Base-by-base conservation (phyloP, 2,113 vertebrate genomes). In the Capricornis sumatraensis region DNA sequence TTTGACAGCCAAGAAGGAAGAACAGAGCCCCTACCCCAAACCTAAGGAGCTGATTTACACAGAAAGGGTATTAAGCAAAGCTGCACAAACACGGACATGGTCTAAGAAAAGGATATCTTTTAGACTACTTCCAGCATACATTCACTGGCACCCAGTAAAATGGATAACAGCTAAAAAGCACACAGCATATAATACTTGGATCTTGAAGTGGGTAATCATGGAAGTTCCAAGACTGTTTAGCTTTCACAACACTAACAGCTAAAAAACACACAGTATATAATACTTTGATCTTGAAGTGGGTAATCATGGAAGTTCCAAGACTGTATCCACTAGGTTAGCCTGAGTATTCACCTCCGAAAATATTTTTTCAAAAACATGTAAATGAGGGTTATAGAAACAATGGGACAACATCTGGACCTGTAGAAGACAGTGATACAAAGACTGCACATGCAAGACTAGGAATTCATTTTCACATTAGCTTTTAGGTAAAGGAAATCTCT, bases 271-370 rank as follows among this genome's bases (percentile, higher is more conserved):
- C 50, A 92, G 96, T 94, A 94, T 97, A 96, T 96, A 98, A 97
- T 96, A 27, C 11, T 74, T 25, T 43, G 71, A 74, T 74, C 95
- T 97, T 96, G 81, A 94, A 86, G 94, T 98, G 95, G 94, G 57
- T 86, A 81, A 98, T 97, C 97, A 52, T 64, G 90, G 96, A 85
- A 43, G 27, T 67, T 87, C 92, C 96, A 96, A 94, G 96, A 97
- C 94, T 82, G 83, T 16, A 88, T 55, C 95, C 95, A 98, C 81
- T 94, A 94, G 81, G 89, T 96, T 90, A 94, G 97, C 97, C 97
- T 96, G 95, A 98, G 96, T 97, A 88, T 93, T 93, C 57, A 89
- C n/a, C 95, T 96, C 92, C 78, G 95, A 97, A 97, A 97, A 91
- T 98, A 97, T 76, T 58, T 92, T 96, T 52, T 94, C 17, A 83